These are phyloP conservation scores for Dynastes grantii DNA, from an alignment of 2,888 invertebrate species.

Conservation along the genomic window DNA sequence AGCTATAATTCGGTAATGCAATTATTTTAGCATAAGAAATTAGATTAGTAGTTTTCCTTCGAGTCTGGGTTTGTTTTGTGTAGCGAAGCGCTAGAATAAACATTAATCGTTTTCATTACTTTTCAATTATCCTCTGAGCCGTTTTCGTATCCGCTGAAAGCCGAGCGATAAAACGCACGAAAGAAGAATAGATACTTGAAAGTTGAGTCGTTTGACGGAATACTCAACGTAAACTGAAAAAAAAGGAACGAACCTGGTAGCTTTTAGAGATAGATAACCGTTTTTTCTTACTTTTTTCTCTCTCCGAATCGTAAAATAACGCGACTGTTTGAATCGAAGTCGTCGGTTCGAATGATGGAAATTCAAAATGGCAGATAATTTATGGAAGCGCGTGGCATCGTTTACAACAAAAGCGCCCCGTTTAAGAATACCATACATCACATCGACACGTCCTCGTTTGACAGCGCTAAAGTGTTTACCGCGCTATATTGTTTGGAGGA, in stretches of 20 bases:
- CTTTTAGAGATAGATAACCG: too few relatives aligned
- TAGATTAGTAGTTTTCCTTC: too few relatives aligned
- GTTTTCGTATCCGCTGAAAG: neutral
- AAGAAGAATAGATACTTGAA: neutral
- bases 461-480: too few relatives aligned
- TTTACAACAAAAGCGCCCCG: neutral
- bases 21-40: too few relatives aligned
- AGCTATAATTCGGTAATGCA: neutral
- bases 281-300: neutral
- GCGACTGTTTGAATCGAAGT: constrained; percentile 5
- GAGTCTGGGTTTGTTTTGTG: neutral
- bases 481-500: too few relatives aligned
- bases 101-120: neutral
- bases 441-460: neutral
- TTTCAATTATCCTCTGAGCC: constrained; percentile 7
- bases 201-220: neutral
- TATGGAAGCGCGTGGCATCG: constrained; percentile 9
- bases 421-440: neutral
- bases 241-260: neutral
- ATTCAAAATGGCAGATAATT: neutral
- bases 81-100: neutral
- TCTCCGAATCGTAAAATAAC: neutral
- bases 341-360: neutral
- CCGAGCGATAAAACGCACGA: neutral
- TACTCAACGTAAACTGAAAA: neutral